phyloP scores from a whole-genome alignment of 2,888 invertebrate genomes.

The Sturmia bella region DNA sequence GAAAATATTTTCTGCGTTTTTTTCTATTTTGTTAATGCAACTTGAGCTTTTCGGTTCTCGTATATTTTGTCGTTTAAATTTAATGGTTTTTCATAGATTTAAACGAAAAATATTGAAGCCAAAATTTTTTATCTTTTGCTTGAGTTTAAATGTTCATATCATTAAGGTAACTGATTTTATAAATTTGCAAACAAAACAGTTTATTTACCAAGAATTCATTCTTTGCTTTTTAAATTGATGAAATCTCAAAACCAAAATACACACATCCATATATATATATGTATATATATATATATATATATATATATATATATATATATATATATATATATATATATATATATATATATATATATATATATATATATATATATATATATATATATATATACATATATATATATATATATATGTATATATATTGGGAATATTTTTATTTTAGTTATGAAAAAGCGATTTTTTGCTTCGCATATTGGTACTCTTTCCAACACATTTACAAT shows the following conservation, averaged over 20 bases:
- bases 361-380: no score
- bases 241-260: conserved; percentile 34
- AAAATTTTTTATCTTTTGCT: conserved; percentile 38
- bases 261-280: no score
- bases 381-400: no score
- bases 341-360: no score
- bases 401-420: no score
- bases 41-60: conserved; percentile 41
- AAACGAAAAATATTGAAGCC: conserved; percentile 12
- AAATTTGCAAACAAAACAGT: conserved; percentile 60
- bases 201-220: neutral
- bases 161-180: conserved; percentile 62
- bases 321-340: no score
- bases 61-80: conserved; percentile 29
- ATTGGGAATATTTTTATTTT: no score
- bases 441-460: no score
- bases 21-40: conserved; percentile 37
- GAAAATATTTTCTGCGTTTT: neutral
- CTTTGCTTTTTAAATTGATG: conserved; percentile 36
- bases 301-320: no score
- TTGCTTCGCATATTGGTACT: no score
- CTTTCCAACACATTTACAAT: no score
- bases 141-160: conserved; percentile 7
- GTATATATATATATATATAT: no score
- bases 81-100: conserved; percentile 40